Conservation (phyloP, 2,888 invertebrate species). For the Tinea semifulvella region DNA sequence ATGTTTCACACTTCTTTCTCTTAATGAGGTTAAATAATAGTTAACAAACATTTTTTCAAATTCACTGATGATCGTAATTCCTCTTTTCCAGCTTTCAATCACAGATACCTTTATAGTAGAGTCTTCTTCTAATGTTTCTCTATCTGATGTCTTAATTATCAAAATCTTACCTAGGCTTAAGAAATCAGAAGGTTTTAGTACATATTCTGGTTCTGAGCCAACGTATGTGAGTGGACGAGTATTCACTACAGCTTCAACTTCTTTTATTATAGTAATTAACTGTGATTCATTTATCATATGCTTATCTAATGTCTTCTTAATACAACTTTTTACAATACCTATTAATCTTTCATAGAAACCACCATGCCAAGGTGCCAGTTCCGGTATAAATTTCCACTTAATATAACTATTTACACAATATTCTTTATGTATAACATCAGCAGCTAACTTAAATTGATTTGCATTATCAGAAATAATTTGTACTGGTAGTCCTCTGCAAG, state of each 20-base stretch:
- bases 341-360: slow-evolving; percentile 21
- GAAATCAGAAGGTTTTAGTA: slow-evolving; percentile 18
- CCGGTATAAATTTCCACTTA: slow-evolving; percentile 20
- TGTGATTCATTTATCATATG: slow-evolving; percentile 16
- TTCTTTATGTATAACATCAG: slow-evolving; percentile 15
- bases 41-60: slow-evolving; percentile 11
- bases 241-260: slow-evolving; percentile 19
- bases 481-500: slow-evolving; percentile 13
- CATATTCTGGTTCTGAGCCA: slow-evolving; percentile 15
- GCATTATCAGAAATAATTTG: slow-evolving; percentile 19
- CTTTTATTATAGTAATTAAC: slow-evolving; percentile 17
- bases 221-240: slow-evolving; percentile 18
- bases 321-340: slow-evolving; percentile 16
- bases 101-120: not conserved
- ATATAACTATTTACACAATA: slow-evolving; percentile 18
- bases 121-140: not conserved
- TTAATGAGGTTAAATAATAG: slow-evolving; percentile 13
- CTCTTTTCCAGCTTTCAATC: not conserved
- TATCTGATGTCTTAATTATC: not conserved
- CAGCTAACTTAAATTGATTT: slow-evolving; percentile 16
- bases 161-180: not conserved
- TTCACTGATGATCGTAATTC: not conserved
- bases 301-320: slow-evolving; percentile 18
- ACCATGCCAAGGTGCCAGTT: slow-evolving; percentile 21
- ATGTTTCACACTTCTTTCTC: slow-evolving; percentile 12